phyloP scores from a whole-genome alignment of 2,888 invertebrate species.

The Vesta saturnalis region DNA sequence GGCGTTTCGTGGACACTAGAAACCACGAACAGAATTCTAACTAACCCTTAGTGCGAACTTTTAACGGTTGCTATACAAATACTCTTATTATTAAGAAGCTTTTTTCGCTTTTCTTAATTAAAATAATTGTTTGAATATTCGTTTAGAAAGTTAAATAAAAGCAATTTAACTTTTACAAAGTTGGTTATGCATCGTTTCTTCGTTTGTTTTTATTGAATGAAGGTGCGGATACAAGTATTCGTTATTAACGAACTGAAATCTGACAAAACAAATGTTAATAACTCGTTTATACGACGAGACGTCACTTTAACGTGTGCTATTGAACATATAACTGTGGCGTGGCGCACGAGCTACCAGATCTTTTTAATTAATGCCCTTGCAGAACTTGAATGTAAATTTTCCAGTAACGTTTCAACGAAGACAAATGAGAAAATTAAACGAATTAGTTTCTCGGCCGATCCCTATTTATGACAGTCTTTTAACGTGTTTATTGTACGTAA shows the following conservation, averaged over 20 bases:
- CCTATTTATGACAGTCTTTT: conserved; percentile 27
- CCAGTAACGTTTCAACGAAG: conserved; percentile 27
- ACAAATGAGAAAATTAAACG: conserved; percentile 34
- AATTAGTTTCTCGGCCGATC: conserved; percentile 28
- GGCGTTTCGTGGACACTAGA: conserved; percentile 35
- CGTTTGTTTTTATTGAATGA: conserved; percentile 22
- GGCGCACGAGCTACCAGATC: conserved; percentile 34
- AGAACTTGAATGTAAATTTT: conserved; percentile 36
- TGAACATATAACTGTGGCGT: conserved; percentile 39
- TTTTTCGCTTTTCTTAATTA: conserved; percentile 31
- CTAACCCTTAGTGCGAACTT: conserved; percentile 20
- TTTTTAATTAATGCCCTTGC: conserved; percentile 38
- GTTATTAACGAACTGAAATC: conserved; percentile 51
- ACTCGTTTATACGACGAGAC: conserved; percentile 48
- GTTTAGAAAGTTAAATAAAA: conserved; percentile 35
- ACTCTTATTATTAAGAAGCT: conserved; percentile 19
- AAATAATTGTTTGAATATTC: conserved; percentile 31
- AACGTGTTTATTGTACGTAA: conserved; percentile 5
- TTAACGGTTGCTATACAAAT: conserved; percentile 28
- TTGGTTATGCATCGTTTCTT: conserved; percentile 17
- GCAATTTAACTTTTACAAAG: conserved; percentile 28
- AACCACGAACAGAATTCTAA: conserved; percentile 32
- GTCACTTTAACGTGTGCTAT: conserved; percentile 43
- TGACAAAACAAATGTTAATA: conserved; percentile 53
- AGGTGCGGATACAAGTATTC: conserved; percentile 37